A percentile compares a stretch with the other conserved stretches of the same genome.
Conservation (phyloP, 2,797 vertebrate genomes). For the Synanceia verrucosa region DNA sequence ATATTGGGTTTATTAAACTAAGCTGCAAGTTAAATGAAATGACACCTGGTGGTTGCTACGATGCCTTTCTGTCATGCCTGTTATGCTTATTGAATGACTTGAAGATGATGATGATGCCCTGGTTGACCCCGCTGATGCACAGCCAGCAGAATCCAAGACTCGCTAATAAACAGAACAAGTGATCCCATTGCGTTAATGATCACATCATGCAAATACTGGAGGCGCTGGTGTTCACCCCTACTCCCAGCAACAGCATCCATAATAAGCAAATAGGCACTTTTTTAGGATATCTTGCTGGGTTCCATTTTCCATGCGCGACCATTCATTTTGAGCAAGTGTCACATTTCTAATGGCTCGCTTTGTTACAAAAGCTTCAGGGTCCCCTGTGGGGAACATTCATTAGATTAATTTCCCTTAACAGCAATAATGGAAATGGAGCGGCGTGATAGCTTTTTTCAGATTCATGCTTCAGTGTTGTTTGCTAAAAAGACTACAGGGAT, state of each 20-base stretch:
- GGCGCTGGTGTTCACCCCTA: not conserved
- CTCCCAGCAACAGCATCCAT: constrained; percentile 27
- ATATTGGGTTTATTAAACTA: no score
- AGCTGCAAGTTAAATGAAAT: not conserved
- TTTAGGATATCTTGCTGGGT: constrained; percentile 27
- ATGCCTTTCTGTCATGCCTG: constrained; percentile 10
- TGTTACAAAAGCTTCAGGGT: constrained; percentile 39
- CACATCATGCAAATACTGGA: constrained; percentile 43
- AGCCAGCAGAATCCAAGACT: constrained; percentile 40
- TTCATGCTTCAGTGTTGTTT: constrained; percentile 66
- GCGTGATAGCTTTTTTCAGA: constrained; percentile 69
- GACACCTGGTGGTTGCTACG: not conserved
- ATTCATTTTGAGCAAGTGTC: constrained; percentile 66
- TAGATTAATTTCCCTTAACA: constrained; percentile 74
- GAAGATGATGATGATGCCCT: constrained; percentile 21
- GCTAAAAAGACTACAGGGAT: constrained; percentile 64
- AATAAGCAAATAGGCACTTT: constrained; percentile 39
- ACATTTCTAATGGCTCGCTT: constrained; percentile 54
- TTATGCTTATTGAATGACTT: constrained; percentile 19
- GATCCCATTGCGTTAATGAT: constrained; percentile 30
- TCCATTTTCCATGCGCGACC: constrained; percentile 34
- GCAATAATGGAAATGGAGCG: constrained; percentile 72
- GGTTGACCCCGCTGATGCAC: constrained; percentile 17
- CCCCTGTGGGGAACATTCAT: constrained; percentile 73
- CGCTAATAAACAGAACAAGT: constrained; percentile 10